A percentile compares a stretch with the other conserved stretches of the same genome.
phyloP scores from a whole-genome alignment of 1,140 invertebrate species.

The Globodera rostochiensis region DNA sequence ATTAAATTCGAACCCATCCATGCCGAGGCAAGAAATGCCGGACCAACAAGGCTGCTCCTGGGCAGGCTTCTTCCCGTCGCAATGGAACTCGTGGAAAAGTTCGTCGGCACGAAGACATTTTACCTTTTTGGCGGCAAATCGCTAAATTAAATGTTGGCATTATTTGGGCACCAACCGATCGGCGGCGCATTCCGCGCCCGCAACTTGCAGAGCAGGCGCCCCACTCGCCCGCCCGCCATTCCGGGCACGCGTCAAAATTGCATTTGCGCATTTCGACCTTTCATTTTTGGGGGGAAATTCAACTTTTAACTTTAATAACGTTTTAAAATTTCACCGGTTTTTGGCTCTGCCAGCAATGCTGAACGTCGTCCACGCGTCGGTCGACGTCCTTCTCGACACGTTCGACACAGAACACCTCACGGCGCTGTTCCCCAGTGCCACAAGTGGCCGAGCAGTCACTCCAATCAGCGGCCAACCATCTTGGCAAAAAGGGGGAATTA shows the following conservation, averaged over 20 bases:
- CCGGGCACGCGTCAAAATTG: conserved; percentile 18
- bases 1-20: conserved; percentile 26
- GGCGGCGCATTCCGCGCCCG: conserved; percentile 68
- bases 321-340: conserved; percentile 35
- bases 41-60: conserved; percentile 44
- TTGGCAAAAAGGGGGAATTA: background rate
- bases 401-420: conserved; percentile 65
- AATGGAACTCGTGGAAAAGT: conserved; percentile 24
- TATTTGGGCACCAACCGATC: conserved; percentile 58
- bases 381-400: conserved; percentile 13
- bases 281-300: background rate
- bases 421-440: conserved; percentile 74
- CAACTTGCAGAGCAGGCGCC: conserved; percentile 68
- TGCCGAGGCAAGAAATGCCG: conserved; percentile 61
- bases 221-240: conserved; percentile 41
- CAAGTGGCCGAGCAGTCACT: conserved; percentile 78
- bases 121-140: conserved; percentile 22
- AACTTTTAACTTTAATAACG: background rate
- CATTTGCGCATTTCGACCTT: conserved; percentile 27
- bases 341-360: conserved; percentile 45
- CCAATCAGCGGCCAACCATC: conserved; percentile 79
- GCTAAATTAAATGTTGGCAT: conserved; percentile 21
- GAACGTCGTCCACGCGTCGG: conserved; percentile 37
- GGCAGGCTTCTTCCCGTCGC: conserved; percentile 35
- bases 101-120: conserved; percentile 35